Base-by-base conservation (phyloP, 2,797 vertebrate genomes). In the Steatocranus sp. region DNA sequence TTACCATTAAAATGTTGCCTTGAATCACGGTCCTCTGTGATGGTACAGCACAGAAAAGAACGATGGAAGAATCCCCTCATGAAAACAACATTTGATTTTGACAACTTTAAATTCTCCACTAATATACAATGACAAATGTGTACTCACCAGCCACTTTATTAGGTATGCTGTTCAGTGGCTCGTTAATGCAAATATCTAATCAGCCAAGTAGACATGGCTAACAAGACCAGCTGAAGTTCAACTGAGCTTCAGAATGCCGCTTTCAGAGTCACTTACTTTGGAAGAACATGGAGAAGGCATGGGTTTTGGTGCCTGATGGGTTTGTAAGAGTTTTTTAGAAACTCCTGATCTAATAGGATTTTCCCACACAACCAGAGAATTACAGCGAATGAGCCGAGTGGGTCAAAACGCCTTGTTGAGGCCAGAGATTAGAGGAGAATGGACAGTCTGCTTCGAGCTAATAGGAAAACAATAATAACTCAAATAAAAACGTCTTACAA, bases 211-310 rank as follows among this genome's bases (percentile, higher is more conserved):
- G 63, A 43, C 63, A 68, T 68, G 63, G 63, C 20, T 41, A 41
- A 41, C 1, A 68, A 41, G 20, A 68, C 36, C 36, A 25, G 20
- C 20, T 68, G 63, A 41, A 17, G 20, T 17, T 68, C 36, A 68
- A 68, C 63, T 68, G 63, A 68, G 36, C 63, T 41, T 68, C 20
- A 68, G n/a, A 68, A 41, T 0, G 36, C 20, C 0, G 3, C 20
- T 8, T 68, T 68, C 12, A 68, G 36, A 25, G 36, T 25, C 12
- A 68, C 12, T 41, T 38, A 23, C 5, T 68, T 27, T 70, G 66
- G 18, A 36, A n/a, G 18, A 0, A 61, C 34, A 61, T 36, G 32
- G 32, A 61, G 56, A 61, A 36, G 23, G 15, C 41, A 46, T 70
- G 23, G 41, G 7, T 1, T 7, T 46, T 27, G 23, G 23, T 11